Evolutionary conservation across 1,140 invertebrate genomes (phyloP).

Genomic region (Tetragnatha versicolor): DNA sequence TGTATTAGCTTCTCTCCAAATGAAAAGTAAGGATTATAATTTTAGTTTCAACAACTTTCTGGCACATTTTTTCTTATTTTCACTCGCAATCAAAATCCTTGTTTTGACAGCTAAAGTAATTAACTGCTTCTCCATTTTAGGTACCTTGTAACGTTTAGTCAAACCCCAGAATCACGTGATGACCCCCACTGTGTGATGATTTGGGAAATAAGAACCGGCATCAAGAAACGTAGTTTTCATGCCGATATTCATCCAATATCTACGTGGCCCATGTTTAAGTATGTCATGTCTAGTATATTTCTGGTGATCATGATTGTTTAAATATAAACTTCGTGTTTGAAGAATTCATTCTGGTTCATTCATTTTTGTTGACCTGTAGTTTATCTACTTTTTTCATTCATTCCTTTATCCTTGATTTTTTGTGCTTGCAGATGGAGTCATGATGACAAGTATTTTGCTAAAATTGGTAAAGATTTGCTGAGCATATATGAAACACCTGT

Average conservation of each 20-base stretch:
- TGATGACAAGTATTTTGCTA: constrained; percentile 96
- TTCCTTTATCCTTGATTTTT: neutral
- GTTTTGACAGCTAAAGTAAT: too few species aligned
- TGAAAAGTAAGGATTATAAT: constrained; percentile 88
- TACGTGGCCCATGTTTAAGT: constrained; percentile 88
- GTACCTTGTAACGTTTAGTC: constrained; percentile 91
- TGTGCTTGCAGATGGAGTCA: constrained; percentile 78
- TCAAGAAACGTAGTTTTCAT: constrained; percentile 89
- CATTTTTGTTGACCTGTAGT: neutral
- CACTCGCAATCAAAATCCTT: too few species aligned
- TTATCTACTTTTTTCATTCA: too few species aligned
- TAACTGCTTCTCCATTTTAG: constrained; percentile 62
- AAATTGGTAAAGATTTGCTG: constrained; percentile 76
- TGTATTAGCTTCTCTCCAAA: constrained; percentile 98
- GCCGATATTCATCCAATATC: constrained; percentile 72
- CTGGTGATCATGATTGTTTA: too few species aligned
- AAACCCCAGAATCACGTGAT: constrained; percentile 63
- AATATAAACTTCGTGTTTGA: too few species aligned
- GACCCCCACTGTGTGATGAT: constrained; percentile 77
- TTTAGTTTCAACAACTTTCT: too few species aligned
- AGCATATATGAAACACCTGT: constrained; percentile 95
- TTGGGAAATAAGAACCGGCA: constrained; percentile 92
- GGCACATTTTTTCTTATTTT: too few species aligned
- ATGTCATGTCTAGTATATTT: too few species aligned
- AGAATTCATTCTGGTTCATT: neutral